Evolutionary conservation across 1,140 invertebrate species (phyloP), one percentile per base, ranked within the genome.

Genomic region (Berghia stephanieae): DNA sequence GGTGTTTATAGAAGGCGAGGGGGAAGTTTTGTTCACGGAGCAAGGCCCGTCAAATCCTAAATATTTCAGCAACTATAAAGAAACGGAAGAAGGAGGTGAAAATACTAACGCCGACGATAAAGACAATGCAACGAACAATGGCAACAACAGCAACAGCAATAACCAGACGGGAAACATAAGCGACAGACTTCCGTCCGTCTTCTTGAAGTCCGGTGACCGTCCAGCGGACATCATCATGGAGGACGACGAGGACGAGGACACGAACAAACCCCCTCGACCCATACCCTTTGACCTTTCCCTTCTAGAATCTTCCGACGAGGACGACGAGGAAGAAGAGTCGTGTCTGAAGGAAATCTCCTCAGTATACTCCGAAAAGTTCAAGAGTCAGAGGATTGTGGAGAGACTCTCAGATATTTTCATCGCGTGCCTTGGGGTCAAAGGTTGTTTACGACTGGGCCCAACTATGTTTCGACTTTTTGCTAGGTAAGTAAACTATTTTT

Each of bases 391-490:
- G 8, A 31, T 87, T 5, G 57, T 87, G 27, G 84, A 87, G 52
- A 82, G 82, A 36, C 77, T 86, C 27, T 83, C 87, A 4, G 80
- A 83, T 31, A 81, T 89, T 13, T 89, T 88, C 66, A 77, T 83
- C 0, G 75, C 72, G 27, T 84, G 80, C 49, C 80, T 88, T 18
- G 84, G 87, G 10, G 81, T 86, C 13, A 67, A 83, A 49, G 84
- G 84, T 21, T 79, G 82, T 38, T 75, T 82, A 31, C 82, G 86
- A 16, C 82, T 89, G 42, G 84, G 86, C 6, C 83, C 86, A n/a
- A 83, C 86, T 24, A 86, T 81, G 21, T 89, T 89, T 67, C 74
- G 86, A 60, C 85, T 83, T 38, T 89, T 89, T 81, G 82, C 86
- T 18, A 87, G 87, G 88, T 89, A 75, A 49, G n/a, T 21, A n/a